These are phyloP conservation scores for Pelusios castaneus DNA, from an alignment of 2,113 vertebrate species.

Conservation along the genomic window DNA sequence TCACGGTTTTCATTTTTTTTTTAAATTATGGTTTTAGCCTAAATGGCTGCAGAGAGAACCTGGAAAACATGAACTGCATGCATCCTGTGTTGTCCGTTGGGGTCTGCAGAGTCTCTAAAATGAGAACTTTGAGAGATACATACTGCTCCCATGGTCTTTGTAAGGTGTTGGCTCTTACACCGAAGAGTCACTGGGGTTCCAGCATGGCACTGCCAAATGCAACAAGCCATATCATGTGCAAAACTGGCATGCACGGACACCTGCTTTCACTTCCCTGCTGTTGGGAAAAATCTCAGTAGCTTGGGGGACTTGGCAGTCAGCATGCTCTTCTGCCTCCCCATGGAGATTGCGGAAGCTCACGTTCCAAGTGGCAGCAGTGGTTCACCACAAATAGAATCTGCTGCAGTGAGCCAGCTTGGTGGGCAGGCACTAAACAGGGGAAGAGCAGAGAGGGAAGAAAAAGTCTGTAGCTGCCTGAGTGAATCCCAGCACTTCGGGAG, in stretches of 20 bases:
- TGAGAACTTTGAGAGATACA: neutral
- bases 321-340: neutral
- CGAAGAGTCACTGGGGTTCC: neutral
- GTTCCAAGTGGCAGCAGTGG: neutral
- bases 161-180: neutral
- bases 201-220: too few species aligned
- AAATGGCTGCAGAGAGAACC: neutral
- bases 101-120: neutral
- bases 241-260: neutral
- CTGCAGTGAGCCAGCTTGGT: neutral
- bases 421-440: too few species aligned
- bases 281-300: neutral
- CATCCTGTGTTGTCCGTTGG: neutral
- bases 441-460: neutral
- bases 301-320: neutral
- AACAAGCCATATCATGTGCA: fast-evolving
- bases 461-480: neutral
- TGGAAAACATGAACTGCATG: neutral
- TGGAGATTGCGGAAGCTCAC: neutral
- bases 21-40: neutral
- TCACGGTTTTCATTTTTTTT: neutral
- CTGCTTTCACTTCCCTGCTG: neutral
- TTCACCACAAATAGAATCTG: neutral
- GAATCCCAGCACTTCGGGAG: neutral
- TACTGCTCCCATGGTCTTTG: neutral